Conservation (phyloP, 2,888 invertebrate species). For the Dione juno region DNA sequence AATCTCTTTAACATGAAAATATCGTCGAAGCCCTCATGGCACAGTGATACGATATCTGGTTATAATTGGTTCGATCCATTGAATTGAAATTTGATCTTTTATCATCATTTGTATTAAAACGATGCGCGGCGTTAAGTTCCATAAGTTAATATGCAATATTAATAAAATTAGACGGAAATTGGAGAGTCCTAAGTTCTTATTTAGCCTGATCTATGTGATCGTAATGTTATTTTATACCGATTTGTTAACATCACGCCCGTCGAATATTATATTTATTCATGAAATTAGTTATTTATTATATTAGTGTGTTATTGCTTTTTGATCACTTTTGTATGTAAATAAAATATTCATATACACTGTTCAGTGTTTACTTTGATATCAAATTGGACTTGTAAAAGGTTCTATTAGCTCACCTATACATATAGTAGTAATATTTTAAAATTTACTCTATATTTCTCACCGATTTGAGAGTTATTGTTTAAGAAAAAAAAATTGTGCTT, state of each 20-base stretch:
- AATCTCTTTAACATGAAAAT: no score
- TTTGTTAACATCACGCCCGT: background rate
- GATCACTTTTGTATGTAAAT: constrained; percentile 3
- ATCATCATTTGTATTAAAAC: no score
- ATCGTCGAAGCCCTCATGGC: no score
- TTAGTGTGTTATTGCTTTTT: constrained; percentile 11
- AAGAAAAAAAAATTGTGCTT: no score
- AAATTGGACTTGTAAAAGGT: background rate
- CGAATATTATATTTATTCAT: constrained; percentile 7
- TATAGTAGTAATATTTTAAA: no score
- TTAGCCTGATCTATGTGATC: background rate
- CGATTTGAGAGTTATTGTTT: no score
- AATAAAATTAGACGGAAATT: no score
- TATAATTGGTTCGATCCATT: background rate
- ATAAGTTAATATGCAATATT: no score
- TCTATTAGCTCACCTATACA: background rate
- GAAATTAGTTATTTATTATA: background rate
- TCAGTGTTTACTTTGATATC: background rate
- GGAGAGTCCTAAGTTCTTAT: background rate
- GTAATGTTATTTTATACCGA: background rate
- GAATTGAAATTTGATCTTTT: no score
- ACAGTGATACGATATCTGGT: background rate
- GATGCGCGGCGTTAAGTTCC: no score
- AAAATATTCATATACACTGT: background rate
- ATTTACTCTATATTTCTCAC: no score